Conservation (phyloP, 2,888 invertebrate genomes). For the Torymus aiolomorphi region DNA sequence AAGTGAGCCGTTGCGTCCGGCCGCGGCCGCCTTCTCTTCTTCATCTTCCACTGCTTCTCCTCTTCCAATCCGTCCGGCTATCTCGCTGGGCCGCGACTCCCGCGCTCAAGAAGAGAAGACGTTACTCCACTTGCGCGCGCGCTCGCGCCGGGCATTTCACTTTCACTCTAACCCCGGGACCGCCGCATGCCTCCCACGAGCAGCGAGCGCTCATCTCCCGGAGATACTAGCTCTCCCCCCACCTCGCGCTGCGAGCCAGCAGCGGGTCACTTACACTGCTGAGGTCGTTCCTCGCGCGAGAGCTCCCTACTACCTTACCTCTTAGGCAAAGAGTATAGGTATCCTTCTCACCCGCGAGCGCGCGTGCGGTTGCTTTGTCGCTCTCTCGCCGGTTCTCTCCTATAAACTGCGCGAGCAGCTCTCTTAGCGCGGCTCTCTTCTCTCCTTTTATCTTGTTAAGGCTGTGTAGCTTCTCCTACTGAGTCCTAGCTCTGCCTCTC, state of each 20-base stretch:
- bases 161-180: slow-evolving; percentile 69
- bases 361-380: neutral
- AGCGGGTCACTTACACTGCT: slow-evolving; percentile 70
- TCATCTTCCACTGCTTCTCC: too few relatives aligned
- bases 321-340: too few relatives aligned
- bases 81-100: slow-evolving; percentile 39
- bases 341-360: too few relatives aligned
- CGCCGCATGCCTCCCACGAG: slow-evolving; percentile 66
- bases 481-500: neutral
- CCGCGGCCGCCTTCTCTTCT: too few relatives aligned
- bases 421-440: slow-evolving; percentile 1
- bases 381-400: neutral
- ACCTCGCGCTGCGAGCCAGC: slow-evolving; percentile 57
- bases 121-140: slow-evolving; percentile 71
- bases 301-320: too few relatives aligned
- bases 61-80: slow-evolving; percentile 28
- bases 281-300: slow-evolving; percentile 66
- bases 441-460: neutral
- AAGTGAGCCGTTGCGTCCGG: too few relatives aligned
- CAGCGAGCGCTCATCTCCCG: slow-evolving; percentile 63
- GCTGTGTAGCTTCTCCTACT: too few relatives aligned
- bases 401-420: slow-evolving; percentile 1
- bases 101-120: slow-evolving; percentile 63
- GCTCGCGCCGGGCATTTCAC: slow-evolving; percentile 69
- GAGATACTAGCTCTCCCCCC: slow-evolving; percentile 56